These are phyloP conservation scores for Crocallis elinguaria DNA, from an alignment of 2,888 invertebrate genomes.

Conservation along the genomic window DNA sequence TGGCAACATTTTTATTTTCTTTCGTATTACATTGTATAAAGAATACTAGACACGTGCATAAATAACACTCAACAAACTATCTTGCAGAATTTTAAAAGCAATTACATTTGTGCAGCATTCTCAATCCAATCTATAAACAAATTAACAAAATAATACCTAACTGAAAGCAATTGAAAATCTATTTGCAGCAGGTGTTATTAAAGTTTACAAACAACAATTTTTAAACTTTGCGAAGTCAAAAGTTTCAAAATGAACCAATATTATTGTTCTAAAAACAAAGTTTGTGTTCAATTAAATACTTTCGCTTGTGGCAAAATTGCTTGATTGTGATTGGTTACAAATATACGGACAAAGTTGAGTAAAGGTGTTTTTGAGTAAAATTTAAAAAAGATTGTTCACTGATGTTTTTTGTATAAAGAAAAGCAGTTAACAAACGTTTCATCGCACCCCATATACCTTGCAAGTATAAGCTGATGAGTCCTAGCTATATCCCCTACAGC, in stretches of 20 bases:
- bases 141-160: not conserved
- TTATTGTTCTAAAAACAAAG: constrained; percentile 16
- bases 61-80: no score
- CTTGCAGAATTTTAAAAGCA: no score
- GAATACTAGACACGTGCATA: no score
- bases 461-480: not conserved
- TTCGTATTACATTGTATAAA: no score
- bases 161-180: not conserved
- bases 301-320: not conserved
- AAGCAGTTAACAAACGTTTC: no score
- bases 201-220: constrained; percentile 17
- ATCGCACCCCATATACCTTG: no score
- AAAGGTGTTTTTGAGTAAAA: not conserved
- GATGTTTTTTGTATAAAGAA: no score
- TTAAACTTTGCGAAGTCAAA: constrained; percentile 10
- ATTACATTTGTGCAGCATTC: not conserved
- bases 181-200: constrained; percentile 20
- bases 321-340: constrained; percentile 3
- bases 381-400: no score
- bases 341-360: not conserved
- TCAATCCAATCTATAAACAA: not conserved
- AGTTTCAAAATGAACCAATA: constrained; percentile 17
- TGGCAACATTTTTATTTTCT: no score
- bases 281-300: constrained; percentile 9
- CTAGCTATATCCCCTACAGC: not conserved